These are phyloP conservation scores for Sphinx pinastri DNA, from an alignment of 2,888 invertebrate genomes.

Conservation along the genomic window DNA sequence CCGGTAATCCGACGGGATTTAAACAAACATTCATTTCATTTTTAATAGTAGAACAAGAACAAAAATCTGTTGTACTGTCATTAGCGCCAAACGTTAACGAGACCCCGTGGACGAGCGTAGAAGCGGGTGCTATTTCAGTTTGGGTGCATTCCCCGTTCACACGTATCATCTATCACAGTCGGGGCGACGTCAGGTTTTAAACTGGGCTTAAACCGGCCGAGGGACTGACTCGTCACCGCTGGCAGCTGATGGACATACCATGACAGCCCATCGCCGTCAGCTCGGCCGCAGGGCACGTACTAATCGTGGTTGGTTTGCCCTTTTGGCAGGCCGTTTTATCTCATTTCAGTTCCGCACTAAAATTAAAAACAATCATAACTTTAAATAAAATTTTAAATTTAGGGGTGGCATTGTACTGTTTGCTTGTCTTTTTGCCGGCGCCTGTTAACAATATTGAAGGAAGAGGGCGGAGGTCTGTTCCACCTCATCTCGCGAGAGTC, in stretches of 20 bases:
- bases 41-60: conserved; percentile 52
- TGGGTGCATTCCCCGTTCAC: conserved; percentile 58
- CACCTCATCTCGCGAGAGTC: conserved; percentile 43
- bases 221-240: conserved; percentile 60
- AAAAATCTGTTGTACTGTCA: conserved; percentile 57
- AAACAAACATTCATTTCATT: conserved; percentile 50
- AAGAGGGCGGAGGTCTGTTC: conserved; percentile 32
- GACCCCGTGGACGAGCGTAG: conserved; percentile 48
- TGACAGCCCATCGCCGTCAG: conserved; percentile 61
- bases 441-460: conserved; percentile 6
- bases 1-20: conserved; percentile 41
- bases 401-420: not conserved
- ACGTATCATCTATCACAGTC: conserved; percentile 71
- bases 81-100: conserved; percentile 66
- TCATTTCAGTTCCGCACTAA: not conserved
- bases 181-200: conserved; percentile 70
- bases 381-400: not conserved
- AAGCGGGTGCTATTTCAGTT: conserved; percentile 65
- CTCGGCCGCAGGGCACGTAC: conserved; percentile 49
- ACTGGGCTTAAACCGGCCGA: conserved; percentile 69
- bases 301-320: conserved; percentile 53
- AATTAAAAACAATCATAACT: not conserved
- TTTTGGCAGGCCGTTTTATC: conserved; percentile 32
- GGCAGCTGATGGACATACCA: conserved; percentile 74
- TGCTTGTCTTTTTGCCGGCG: conserved; percentile 16